Percentiles rank a stretch among this genome's conserved stretches.
phyloP scores from a whole-genome alignment of 2,888 invertebrate species.

The Nesidiocoris tenuis region DNA sequence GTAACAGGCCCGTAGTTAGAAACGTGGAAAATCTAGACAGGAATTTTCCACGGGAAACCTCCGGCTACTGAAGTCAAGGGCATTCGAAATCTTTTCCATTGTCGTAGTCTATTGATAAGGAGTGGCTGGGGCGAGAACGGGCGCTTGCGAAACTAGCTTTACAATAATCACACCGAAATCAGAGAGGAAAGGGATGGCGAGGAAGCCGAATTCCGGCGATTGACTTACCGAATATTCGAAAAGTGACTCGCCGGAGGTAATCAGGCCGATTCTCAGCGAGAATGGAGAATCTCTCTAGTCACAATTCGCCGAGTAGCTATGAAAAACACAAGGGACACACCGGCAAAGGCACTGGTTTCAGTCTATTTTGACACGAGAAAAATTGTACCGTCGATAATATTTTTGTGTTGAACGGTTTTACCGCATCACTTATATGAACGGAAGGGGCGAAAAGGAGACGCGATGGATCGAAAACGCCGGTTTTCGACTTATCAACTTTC shows the following conservation, averaged over 20 bases:
- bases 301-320: slow-evolving; percentile 30
- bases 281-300: slow-evolving; percentile 11
- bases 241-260: slow-evolving; percentile 2
- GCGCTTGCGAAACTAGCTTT: neutral
- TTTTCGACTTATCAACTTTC: neutral
- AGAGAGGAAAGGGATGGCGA: neutral
- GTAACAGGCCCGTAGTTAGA: too few relatives aligned
- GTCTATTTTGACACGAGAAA: slow-evolving; percentile 39
- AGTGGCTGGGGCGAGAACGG: slow-evolving; percentile 11
- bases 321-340: slow-evolving; percentile 42
- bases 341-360: slow-evolving; percentile 42
- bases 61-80: too few relatives aligned
- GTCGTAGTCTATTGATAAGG: slow-evolving; percentile 21
- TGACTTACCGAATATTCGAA: slow-evolving; percentile 26
- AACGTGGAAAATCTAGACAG: neutral
- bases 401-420: slow-evolving; percentile 16
- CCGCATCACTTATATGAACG: slow-evolving; percentile 30
- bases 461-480: neutral
- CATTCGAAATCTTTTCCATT: too few relatives aligned
- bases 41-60: too few relatives aligned
- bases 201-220: neutral
- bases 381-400: slow-evolving; percentile 40
- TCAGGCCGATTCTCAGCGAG: slow-evolving; percentile 8
- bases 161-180: neutral
- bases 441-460: slow-evolving; percentile 11